Percentiles rank a stretch among this genome's conserved stretches.
Evolutionary conservation across 2,797 vertebrate species (phyloP).

Genomic region (Clarias fuscus): DNA sequence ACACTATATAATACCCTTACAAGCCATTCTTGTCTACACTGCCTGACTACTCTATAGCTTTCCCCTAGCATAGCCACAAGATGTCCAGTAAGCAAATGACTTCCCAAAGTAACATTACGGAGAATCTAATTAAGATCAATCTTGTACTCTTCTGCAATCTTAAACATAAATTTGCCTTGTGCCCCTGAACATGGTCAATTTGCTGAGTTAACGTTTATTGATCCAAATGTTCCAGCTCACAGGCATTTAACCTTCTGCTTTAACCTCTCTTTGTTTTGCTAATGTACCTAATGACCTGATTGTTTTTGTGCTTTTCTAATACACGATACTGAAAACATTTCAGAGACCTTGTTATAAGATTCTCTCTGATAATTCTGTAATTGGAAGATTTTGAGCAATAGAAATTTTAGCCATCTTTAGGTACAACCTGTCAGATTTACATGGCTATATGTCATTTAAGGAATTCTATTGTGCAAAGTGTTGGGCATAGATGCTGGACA

Average conservation of each 20-base stretch:
- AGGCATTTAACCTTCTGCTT: slow-evolving; percentile 26
- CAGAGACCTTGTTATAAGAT: background rate
- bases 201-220: slow-evolving; percentile 40
- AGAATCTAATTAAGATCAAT: slow-evolving; percentile 14
- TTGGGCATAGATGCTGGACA: background rate
- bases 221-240: slow-evolving; percentile 3
- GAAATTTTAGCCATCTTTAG: background rate
- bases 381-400: background rate
- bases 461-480: background rate
- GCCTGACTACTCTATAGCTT: background rate
- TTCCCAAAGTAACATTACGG: background rate
- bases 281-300: slow-evolving; percentile 18
- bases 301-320: slow-evolving; percentile 8
- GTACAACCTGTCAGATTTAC: too few species aligned
- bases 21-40: background rate
- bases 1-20: background rate
- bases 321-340: background rate
- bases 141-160: background rate
- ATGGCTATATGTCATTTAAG: background rate
- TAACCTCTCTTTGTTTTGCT: slow-evolving; percentile 12
- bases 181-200: background rate
- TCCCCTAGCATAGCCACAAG: background rate
- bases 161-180: slow-evolving; percentile 19
- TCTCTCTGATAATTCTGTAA: background rate
- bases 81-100: background rate